Percentiles rank a stretch among this genome's conserved stretches.
Evolutionary conservation across 2,888 invertebrate genomes (phyloP).

Genomic region (Drosophila rubida): DNA sequence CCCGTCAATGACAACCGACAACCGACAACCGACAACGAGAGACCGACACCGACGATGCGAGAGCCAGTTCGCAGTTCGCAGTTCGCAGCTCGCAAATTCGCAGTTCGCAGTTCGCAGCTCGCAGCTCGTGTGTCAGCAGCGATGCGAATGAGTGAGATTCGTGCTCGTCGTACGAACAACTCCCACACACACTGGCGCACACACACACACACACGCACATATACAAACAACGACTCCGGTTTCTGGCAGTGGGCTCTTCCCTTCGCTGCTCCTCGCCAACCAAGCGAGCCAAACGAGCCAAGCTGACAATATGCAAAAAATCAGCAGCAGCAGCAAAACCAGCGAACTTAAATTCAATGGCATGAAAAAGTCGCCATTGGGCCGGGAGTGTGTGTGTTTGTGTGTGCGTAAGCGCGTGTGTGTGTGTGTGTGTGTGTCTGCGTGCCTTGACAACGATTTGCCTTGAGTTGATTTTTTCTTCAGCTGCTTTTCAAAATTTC

Average conservation of each 20-base stretch:
- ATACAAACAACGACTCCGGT: conserved; percentile 17
- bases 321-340: conserved; percentile 40
- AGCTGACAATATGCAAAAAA: conserved; percentile 75
- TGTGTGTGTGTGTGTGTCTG: conserved; percentile 40
- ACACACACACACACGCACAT: conserved; percentile 4
- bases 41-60: conserved; percentile 36
- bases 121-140: conserved; percentile 18
- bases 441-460: conserved; percentile 44
- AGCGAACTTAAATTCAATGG: conserved; percentile 64
- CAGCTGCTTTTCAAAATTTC: not conserved
- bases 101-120: conserved; percentile 5
- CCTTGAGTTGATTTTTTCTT: conserved; percentile 53
- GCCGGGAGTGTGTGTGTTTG: conserved; percentile 28
- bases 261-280: conserved; percentile 5
- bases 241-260: conserved; percentile 11
- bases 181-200: conserved; percentile 65
- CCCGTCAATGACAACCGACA: conserved; percentile 52
- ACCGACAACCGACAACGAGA: conserved; percentile 12
- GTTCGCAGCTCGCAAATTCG: conserved; percentile 14
- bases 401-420: conserved; percentile 13
- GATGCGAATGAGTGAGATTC: conserved; percentile 31
- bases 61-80: conserved; percentile 32
- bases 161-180: conserved; percentile 52
- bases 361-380: conserved; percentile 65
- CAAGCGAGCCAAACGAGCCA: conserved; percentile 10